These are phyloP conservation scores for Hypomecis atomaria DNA, from an alignment of 2,888 invertebrate genomes.

Conservation along the genomic window DNA sequence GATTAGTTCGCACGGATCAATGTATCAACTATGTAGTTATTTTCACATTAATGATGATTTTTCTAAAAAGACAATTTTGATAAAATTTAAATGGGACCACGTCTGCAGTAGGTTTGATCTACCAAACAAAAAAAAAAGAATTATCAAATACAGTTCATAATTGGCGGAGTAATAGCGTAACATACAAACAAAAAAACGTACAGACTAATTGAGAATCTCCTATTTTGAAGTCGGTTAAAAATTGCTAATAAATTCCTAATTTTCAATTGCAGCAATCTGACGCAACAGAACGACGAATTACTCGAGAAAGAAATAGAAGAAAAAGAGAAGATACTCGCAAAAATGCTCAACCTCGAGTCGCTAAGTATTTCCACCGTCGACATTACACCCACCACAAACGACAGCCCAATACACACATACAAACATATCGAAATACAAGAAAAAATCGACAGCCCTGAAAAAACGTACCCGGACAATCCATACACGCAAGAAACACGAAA, in stretches of 20 bases:
- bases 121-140: too few relatives aligned
- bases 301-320: slow-evolving; percentile 89
- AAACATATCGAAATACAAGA: slow-evolving; percentile 21
- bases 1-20: too few relatives aligned
- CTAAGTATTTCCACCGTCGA: slow-evolving; percentile 59
- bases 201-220: too few relatives aligned
- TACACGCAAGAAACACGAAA: neutral
- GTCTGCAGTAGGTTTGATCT: too few relatives aligned
- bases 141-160: too few relatives aligned
- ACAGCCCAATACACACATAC: slow-evolving; percentile 29
- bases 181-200: too few relatives aligned
- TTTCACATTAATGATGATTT: too few relatives aligned
- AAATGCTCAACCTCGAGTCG: slow-evolving; percentile 86
- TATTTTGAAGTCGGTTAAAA: too few relatives aligned
- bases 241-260: neutral
- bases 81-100: too few relatives aligned
- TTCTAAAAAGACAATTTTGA: too few relatives aligned
- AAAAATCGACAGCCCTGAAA: slow-evolving; percentile 17
- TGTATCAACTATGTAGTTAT: too few relatives aligned
- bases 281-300: slow-evolving; percentile 86
- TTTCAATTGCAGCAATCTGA: slow-evolving; percentile 68
- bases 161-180: too few relatives aligned
- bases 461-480: slow-evolving; percentile 28
- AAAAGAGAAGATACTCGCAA: slow-evolving; percentile 89
- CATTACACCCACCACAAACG: slow-evolving; percentile 27